Conservation (phyloP, 2,113 vertebrate species). For the Thomomys bottae region DNA sequence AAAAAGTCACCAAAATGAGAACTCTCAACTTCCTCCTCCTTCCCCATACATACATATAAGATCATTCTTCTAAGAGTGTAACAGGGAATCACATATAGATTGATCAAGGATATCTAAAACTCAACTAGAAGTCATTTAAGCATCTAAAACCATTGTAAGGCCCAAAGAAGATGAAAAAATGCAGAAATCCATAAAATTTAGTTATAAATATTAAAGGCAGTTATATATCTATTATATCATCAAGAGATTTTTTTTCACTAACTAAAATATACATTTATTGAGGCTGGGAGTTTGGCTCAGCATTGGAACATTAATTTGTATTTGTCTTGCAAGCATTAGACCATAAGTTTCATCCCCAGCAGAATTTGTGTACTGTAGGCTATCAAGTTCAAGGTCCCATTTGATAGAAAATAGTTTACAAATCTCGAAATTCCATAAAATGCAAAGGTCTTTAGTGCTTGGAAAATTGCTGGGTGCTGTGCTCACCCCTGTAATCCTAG, state of each 20-base stretch:
- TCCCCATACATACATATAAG: not conserved
- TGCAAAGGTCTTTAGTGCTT: constrained; percentile 2
- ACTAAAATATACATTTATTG: not conserved
- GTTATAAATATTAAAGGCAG: constrained; percentile 38
- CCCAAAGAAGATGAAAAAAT: constrained; percentile 23
- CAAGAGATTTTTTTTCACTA: not conserved
- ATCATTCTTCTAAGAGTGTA: too few relatives aligned
- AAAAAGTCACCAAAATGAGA: not conserved
- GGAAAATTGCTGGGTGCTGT: too few relatives aligned
- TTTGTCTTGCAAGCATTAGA: not conserved
- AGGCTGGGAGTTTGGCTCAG: not conserved
- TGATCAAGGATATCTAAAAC: constrained; percentile 23
- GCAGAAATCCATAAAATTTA: not conserved
- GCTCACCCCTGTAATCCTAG: too few relatives aligned
- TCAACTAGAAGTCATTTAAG: not conserved
- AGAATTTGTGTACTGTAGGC: constrained; percentile 26
- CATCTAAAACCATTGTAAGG: not conserved
- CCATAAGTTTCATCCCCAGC: not conserved
- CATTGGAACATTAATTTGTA: not conserved
- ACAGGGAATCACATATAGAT: not conserved
- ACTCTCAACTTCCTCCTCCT: not conserved
- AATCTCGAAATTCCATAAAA: constrained; percentile 28
- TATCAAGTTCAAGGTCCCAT: not conserved
- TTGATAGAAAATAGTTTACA: not conserved
- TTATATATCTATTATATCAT: not conserved